A percentile compares a stretch with the other conserved stretches of the same genome.
These are phyloP conservation scores for Drosophila mulleri DNA, from an alignment of 2,888 invertebrate genomes.

Conservation along the genomic window DNA sequence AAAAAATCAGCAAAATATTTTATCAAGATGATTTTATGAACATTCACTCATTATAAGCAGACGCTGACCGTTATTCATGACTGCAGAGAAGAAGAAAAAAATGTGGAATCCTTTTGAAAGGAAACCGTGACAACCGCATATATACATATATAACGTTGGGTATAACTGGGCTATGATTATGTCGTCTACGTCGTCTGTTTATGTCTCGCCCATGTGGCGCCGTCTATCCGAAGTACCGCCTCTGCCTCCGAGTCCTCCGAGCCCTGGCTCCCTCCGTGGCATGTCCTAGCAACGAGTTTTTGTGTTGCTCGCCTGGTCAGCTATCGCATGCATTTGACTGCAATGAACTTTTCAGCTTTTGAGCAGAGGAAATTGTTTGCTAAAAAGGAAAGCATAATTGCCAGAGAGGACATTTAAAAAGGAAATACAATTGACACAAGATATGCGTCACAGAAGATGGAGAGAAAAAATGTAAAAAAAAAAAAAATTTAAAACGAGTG, in stretches of 20 bases:
- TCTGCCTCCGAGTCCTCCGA: constrained; percentile 21
- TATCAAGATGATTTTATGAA: constrained; percentile 14
- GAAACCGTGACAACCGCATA: constrained; percentile 14
- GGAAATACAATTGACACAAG: constrained; percentile 66
- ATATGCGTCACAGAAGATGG: constrained; percentile 29
- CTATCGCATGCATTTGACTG: constrained; percentile 59
- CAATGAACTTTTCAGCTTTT: constrained; percentile 58
- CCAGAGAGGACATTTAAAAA: constrained; percentile 56
- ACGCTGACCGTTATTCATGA: constrained; percentile 4
- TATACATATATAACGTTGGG: neutral
- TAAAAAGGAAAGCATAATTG: constrained; percentile 68
- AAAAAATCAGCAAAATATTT: neutral
- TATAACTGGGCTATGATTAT: constrained; percentile 53
- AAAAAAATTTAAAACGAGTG: neutral
- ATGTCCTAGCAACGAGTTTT: constrained; percentile 26
- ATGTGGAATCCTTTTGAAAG: constrained; percentile 5
- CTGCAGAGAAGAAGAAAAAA: neutral
- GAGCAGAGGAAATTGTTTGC: constrained; percentile 55
- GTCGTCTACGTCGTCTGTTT: constrained; percentile 31
- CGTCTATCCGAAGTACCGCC: constrained; percentile 47
- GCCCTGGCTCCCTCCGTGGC: constrained; percentile 46
- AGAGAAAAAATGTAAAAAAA: neutral
- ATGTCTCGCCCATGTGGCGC: constrained; percentile 77
- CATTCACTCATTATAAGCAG: constrained; percentile 13
- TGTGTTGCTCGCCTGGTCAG: constrained; percentile 27